These are phyloP conservation scores for Sminthurides bifidus DNA, from an alignment of 1,140 invertebrate species.

Conservation along the genomic window DNA sequence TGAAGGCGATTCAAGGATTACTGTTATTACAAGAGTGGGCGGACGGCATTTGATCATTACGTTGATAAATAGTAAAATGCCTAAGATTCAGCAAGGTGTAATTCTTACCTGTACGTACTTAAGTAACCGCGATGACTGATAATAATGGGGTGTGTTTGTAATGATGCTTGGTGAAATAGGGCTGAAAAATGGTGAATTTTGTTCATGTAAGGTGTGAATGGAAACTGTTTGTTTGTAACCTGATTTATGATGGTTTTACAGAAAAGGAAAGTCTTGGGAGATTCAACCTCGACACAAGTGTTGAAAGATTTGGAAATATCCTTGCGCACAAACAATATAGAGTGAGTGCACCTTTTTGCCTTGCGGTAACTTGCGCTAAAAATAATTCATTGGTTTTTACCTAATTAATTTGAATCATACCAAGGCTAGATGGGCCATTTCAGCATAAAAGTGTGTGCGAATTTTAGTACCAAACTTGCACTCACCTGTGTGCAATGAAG, in stretches of 20 bases:
- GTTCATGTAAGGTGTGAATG: background rate
- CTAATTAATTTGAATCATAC: no score
- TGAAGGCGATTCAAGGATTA: no score
- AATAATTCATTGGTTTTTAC: no score
- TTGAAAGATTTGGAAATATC: conserved; percentile 96
- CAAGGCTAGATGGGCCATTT: no score
- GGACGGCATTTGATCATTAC: no score
- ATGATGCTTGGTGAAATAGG: background rate
- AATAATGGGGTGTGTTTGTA: background rate
- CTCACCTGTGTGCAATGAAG: no score
- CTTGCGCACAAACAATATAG: conserved; percentile 94
- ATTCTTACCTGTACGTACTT: background rate
- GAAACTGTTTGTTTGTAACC: background rate
- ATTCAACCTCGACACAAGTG: conserved; percentile 95
- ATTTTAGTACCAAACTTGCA: no score
- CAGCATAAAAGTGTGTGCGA: no score
- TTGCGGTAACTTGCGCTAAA: no score
- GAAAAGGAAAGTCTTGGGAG: conserved; percentile 93
- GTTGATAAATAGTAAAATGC: no score
- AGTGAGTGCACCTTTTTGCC: conserved; percentile 73
- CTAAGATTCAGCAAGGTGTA: background rate
- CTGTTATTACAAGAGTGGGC: no score
- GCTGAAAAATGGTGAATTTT: background rate
- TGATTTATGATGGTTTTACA: conserved; percentile 46
- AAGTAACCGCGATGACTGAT: background rate